A percentile compares a stretch with the other conserved stretches of the same genome.
phyloP scores from a whole-genome alignment of 2,888 invertebrate genomes.

The Dynastes hyllus region DNA sequence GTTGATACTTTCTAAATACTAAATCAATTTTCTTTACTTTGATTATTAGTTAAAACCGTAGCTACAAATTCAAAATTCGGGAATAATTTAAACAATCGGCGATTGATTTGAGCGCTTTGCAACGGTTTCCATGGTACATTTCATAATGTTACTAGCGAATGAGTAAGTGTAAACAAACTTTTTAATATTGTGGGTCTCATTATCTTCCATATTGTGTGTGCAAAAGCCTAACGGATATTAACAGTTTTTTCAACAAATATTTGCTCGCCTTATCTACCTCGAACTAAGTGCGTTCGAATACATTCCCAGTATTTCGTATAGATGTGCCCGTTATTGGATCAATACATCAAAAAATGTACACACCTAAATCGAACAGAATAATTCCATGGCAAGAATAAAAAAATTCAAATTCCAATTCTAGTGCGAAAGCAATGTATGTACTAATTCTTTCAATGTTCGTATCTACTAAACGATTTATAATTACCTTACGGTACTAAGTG shows the following conservation, averaged over 20 bases:
- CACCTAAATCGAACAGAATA: background rate
- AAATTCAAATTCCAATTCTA: background rate
- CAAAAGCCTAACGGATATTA: slow-evolving; percentile 49
- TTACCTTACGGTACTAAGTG: no score
- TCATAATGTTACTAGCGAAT: slow-evolving; percentile 23
- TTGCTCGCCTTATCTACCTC: slow-evolving; percentile 39
- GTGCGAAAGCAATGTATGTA: no score
- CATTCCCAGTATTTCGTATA: slow-evolving; percentile 18
- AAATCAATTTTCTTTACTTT: no score
- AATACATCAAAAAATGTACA: slow-evolving; percentile 23
- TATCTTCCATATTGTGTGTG: slow-evolving; percentile 51
- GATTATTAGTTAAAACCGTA: no score
- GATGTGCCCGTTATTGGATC: slow-evolving; percentile 32
- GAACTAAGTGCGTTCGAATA: slow-evolving; percentile 33
- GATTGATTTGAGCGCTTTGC: slow-evolving; percentile 17
- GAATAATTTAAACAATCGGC: background rate
- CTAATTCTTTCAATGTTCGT: no score
- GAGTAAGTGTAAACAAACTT: slow-evolving; percentile 40
- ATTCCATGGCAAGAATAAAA: background rate
- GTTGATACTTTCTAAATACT: no score
- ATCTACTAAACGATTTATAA: no score
- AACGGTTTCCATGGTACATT: slow-evolving; percentile 26
- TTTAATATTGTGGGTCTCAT: slow-evolving; percentile 48
- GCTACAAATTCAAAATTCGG: background rate
- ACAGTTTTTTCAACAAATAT: slow-evolving; percentile 51